phyloP scores from a whole-genome alignment of 2,113 vertebrate genomes.

The Pterophyllum scalare region DNA sequence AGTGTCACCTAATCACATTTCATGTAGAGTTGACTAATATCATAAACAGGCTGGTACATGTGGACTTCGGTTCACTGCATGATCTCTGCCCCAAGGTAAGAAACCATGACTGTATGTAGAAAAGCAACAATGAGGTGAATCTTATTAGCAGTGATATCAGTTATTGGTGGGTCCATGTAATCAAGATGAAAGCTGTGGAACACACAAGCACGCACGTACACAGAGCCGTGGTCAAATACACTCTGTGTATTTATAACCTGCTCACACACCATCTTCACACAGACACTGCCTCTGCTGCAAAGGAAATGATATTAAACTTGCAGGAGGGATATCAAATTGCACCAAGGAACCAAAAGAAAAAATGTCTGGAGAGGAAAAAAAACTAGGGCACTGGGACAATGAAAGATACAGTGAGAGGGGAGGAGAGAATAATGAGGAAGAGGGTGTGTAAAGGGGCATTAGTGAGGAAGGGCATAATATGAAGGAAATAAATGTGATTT shows the following conservation, averaged over 20 bases:
- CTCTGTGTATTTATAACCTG: slow-evolving; percentile 51
- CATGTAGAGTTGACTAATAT: not conserved
- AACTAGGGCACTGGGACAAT: slow-evolving; percentile 82
- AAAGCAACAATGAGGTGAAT: slow-evolving; percentile 18
- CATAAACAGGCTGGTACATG: not conserved
- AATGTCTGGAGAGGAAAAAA: slow-evolving; percentile 61
- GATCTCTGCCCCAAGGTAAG: slow-evolving; percentile 1
- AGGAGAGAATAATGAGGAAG: slow-evolving; percentile 7
- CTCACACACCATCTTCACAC: slow-evolving; percentile 50
- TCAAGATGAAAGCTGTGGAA: slow-evolving; percentile 60
- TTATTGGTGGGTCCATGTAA: slow-evolving; percentile 51
- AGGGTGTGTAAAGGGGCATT: slow-evolving; percentile 1
- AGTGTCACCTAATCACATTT: slow-evolving; percentile 1
- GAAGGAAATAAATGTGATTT: slow-evolving; percentile 36
- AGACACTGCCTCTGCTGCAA: slow-evolving; percentile 55
- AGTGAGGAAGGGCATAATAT: slow-evolving; percentile 4
- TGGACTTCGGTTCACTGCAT: not conserved
- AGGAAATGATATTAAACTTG: slow-evolving; percentile 82
- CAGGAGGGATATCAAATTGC: slow-evolving; percentile 81
- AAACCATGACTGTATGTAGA: not conserved
- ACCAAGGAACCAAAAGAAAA: slow-evolving; percentile 65
- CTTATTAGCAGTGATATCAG: slow-evolving; percentile 27
- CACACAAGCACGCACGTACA: slow-evolving; percentile 19
- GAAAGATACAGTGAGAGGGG: slow-evolving; percentile 17
- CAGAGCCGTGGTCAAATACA: slow-evolving; percentile 27